phyloP scores from a whole-genome alignment of 2,113 vertebrate genomes.

The Heterochromis multidens region DNA sequence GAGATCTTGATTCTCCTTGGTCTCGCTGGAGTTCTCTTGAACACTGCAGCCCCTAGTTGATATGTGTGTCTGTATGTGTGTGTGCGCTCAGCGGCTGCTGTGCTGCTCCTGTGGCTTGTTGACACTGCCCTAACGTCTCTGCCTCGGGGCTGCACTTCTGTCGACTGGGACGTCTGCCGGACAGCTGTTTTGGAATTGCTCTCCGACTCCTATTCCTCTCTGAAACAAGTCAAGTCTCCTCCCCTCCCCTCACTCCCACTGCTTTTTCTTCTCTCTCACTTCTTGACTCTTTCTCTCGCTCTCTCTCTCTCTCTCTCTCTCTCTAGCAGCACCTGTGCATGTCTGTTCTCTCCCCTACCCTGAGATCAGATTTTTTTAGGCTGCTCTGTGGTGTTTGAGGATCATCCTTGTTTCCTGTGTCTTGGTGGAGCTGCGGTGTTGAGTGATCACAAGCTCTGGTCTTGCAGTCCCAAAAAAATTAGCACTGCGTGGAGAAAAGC shows the following conservation, averaged over 20 bases:
- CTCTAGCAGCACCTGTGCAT: slow-evolving; percentile 73
- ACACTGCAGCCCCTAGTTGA: slow-evolving; percentile 14
- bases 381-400: slow-evolving; percentile 23
- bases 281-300: not conserved
- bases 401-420: slow-evolving; percentile 31
- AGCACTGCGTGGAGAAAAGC: not conserved
- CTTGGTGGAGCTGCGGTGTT: slow-evolving; percentile 9
- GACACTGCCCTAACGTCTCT: slow-evolving; percentile 50
- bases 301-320: slow-evolving; percentile 1
- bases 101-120: slow-evolving; percentile 51
- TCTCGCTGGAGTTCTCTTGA: not conserved
- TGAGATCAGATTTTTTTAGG: slow-evolving; percentile 28
- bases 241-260: slow-evolving; percentile 40
- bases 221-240: slow-evolving; percentile 68
- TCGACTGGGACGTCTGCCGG: slow-evolving; percentile 72
- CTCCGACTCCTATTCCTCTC: slow-evolving; percentile 61
- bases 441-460: slow-evolving; percentile 22
- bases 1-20: slow-evolving; percentile 10
- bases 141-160: slow-evolving; percentile 58
- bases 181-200: slow-evolving; percentile 80
- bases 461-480: not conserved
- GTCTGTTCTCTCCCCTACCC: slow-evolving; percentile 41
- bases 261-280: slow-evolving; percentile 5
- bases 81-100: slow-evolving; percentile 33
- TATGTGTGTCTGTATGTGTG: not conserved